Evolutionary conservation across 2,888 invertebrate genomes (phyloP), one percentile per base, ranked within the genome.

Genomic region (Exephanes ischioxanthus): DNA sequence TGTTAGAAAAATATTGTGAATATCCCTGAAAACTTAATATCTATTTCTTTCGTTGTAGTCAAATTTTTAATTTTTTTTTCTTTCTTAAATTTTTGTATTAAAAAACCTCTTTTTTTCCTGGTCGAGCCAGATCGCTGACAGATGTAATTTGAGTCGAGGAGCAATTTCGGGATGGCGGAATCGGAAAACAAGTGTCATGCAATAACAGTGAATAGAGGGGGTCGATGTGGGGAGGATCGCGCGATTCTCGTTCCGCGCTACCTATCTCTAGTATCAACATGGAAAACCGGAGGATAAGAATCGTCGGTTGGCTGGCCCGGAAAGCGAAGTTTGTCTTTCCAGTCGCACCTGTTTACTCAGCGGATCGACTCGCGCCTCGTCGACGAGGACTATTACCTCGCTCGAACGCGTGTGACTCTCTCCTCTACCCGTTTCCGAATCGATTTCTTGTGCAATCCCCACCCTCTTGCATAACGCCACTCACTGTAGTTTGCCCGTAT

Each of bases 361-460:
- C 66, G 70, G 63, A 77, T 83, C 72, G 72, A 72, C 67, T 73
- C 26, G 67, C 72, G 53, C 80, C 80, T 80, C 80, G 48, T 70
- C 61, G 70, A 80, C 55, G 67, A 80, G 68, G 75, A 81, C 75
- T 71, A 82, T 66, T 76, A 76, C 70, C 71, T 37, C 67, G 76
- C 70, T 82, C 53, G 76, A 82, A 82, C 63, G 71, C 82, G 70
- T 63, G 71, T 63, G 30, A 33, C 63, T 73, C 51, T 80, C 63
- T 72, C 63, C 68, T 51, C 58, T 1, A 16, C 71, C 58, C 71
- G 61, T 75, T 81, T 77, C 63, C 53, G 71, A 76, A 82, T 82
- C 82, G 82, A 82, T 82, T 82, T 77, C 82, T 70, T 76, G 61
- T 82, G 82, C 71, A 77, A 82, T 76, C 45, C 45, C 53, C 51